Conservation (phyloP, 2,797 vertebrate species). For the Gephyroberyx darwinii region DNA sequence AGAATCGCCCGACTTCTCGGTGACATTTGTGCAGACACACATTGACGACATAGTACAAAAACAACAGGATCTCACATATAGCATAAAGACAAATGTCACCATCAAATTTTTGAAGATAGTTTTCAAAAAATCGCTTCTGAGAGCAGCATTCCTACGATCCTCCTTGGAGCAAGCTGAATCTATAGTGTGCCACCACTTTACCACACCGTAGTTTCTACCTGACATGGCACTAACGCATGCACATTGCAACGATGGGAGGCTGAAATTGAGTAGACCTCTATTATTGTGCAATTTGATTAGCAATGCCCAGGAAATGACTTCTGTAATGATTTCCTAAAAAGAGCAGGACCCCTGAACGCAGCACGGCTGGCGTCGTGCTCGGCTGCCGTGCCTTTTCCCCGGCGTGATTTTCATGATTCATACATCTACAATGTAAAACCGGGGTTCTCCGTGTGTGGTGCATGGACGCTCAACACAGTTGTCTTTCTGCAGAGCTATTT, state of each 20-base stretch:
- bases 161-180: not conserved
- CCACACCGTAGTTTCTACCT: not conserved
- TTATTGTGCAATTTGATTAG: conserved; percentile 8
- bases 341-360: not conserved
- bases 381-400: too few species aligned
- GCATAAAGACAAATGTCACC: not conserved
- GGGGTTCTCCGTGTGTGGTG: not conserved
- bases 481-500: conserved; percentile 28
- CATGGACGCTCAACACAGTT: conserved; percentile 33
- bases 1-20: too few species aligned
- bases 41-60: too few species aligned
- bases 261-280: not conserved
- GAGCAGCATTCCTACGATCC: not conserved
- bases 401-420: conserved; percentile 18
- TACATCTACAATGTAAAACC: conserved; percentile 16
- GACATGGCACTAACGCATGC: not conserved
- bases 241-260: not conserved
- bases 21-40: too few species aligned
- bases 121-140: not conserved
- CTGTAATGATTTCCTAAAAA: not conserved
- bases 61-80: not conserved
- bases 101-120: not conserved
- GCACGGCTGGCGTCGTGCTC: not conserved
- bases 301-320: not conserved
- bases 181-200: not conserved